Percentiles rank a stretch among this genome's conserved stretches.
Evolutionary conservation across 2,797 vertebrate species (phyloP).

Genomic region (Astyanax mexicanus): DNA sequence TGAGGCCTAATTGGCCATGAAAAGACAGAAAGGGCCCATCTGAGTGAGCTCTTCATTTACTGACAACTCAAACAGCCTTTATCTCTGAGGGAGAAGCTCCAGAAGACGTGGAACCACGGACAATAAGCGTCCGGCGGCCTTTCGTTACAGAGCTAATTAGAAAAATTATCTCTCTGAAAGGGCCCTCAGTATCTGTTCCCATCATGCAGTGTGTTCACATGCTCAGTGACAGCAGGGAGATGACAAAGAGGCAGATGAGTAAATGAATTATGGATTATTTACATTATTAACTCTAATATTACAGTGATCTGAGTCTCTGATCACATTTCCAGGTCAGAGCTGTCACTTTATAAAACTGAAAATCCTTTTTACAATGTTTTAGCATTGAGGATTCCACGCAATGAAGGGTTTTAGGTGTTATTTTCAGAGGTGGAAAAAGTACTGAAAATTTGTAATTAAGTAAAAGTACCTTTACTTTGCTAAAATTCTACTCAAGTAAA

Average conservation of each 20-base stretch:
- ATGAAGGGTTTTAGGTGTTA: too few relatives aligned
- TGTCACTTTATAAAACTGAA: too few relatives aligned
- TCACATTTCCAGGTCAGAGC: constrained; percentile 21
- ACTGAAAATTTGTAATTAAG: too few relatives aligned
- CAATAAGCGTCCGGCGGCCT: constrained; percentile 29
- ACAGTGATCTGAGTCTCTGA: constrained; percentile 38
- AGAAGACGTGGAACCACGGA: constrained; percentile 13
- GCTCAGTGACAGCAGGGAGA: constrained; percentile 20
- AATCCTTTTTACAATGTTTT: too few relatives aligned
- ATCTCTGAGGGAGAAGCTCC: constrained; percentile 13
- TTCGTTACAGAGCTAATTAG: constrained; percentile 52
- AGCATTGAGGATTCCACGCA: too few relatives aligned
- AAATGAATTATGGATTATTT: constrained; percentile 54
- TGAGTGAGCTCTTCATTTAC: constrained; percentile 40
- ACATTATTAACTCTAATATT: constrained; percentile 42
- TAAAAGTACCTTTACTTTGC: too few relatives aligned
- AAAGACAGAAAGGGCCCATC: constrained; percentile 43
- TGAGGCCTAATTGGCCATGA: constrained; percentile 40
- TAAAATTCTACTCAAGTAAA: too few relatives aligned
- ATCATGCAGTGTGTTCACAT: constrained; percentile 2
- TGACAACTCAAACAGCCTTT: constrained; percentile 47
- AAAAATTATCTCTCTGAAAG: constrained; percentile 53
- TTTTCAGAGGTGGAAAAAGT: too few relatives aligned
- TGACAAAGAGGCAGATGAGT: constrained; percentile 34
- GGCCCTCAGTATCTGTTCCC: constrained; percentile 44